phyloP scores from a whole-genome alignment of 2,113 vertebrate genomes.

The Syngnathoides biaculeatus region DNA sequence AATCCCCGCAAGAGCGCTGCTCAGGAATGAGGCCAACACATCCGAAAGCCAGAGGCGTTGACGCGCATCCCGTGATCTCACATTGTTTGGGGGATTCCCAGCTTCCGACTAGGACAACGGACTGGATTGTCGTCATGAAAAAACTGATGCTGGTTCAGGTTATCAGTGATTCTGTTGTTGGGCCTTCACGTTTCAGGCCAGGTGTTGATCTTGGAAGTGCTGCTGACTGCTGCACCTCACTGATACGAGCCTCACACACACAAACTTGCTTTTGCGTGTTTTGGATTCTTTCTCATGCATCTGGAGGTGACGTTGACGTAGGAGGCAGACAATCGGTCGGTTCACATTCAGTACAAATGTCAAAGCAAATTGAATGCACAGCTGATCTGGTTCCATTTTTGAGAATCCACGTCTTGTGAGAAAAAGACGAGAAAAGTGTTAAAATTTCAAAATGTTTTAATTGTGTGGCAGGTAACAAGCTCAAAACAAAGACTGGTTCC shows the following conservation, averaged over 20 bases:
- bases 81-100: conserved; percentile 15
- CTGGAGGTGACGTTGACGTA: background rate
- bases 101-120: conserved; percentile 12
- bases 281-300: background rate
- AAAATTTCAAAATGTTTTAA: no score
- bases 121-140: conserved; percentile 1
- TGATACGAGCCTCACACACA: background rate
- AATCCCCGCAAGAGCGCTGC: conserved; percentile 12
- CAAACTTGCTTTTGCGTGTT: conserved; percentile 7
- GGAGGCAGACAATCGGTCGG: background rate
- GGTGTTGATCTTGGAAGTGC: conserved; percentile 18
- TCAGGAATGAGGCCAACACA: conserved; percentile 53
- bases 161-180: background rate
- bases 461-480: no score
- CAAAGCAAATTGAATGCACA: background rate
- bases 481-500: no score
- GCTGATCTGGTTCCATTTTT: no score
- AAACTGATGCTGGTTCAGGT: background rate
- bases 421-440: no score
- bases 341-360: background rate
- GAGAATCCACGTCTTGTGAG: no score
- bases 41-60: conserved; percentile 29
- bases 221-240: conserved; percentile 17
- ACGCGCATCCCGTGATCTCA: conserved; percentile 39
- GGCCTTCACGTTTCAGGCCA: background rate